phyloP scores from a whole-genome alignment of 2,888 invertebrate species.

The Agriopis aurantiaria region DNA sequence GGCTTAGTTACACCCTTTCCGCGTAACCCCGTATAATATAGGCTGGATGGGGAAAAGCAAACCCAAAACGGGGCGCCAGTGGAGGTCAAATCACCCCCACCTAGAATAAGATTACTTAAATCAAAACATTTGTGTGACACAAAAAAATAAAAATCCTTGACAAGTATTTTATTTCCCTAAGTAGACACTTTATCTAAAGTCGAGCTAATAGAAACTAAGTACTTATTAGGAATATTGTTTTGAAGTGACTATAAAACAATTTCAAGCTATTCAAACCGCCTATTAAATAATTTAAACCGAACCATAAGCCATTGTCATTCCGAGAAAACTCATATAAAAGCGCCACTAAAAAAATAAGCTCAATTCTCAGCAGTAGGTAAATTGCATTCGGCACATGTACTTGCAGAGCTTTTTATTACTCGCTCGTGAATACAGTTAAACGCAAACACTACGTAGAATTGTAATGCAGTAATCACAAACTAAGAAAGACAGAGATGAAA shows the following conservation, averaged over 20 bases:
- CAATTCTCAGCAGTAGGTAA: slow-evolving; percentile 21
- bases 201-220: too few species aligned
- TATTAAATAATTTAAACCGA: background rate
- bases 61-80: too few species aligned
- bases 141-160: too few species aligned
- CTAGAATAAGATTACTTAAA: too few species aligned
- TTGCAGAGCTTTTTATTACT: slow-evolving; percentile 20
- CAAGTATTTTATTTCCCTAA: background rate
- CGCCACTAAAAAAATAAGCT: slow-evolving; percentile 2
- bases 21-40: too few species aligned
- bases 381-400: slow-evolving; percentile 18
- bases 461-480: slow-evolving; percentile 7
- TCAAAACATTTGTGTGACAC: too few species aligned
- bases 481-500: slow-evolving; percentile 3
- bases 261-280: background rate
- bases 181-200: too few species aligned
- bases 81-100: too few species aligned
- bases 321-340: background rate
- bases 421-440: slow-evolving; percentile 33
- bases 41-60: too few species aligned
- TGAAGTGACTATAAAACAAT: background rate
- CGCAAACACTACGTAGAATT: slow-evolving; percentile 30
- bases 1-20: too few species aligned
- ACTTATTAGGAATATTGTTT: background rate
- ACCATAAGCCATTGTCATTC: background rate